These are phyloP conservation scores for Vipera latastei DNA, from an alignment of 2,797 vertebrate species.

Conservation along the genomic window DNA sequence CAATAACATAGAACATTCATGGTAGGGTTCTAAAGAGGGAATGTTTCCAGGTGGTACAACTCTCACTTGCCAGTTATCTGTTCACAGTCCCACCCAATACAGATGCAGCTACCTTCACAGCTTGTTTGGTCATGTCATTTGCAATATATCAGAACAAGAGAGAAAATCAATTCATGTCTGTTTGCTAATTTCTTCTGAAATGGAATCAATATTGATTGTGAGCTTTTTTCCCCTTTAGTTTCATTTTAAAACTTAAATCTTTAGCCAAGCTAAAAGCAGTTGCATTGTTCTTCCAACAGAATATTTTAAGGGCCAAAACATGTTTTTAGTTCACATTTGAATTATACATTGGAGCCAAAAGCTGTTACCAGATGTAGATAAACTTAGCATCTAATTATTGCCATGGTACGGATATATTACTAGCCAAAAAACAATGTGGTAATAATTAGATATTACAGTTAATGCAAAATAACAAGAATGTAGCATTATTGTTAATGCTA, in stretches of 20 bases:
- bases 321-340: slow-evolving; percentile 18
- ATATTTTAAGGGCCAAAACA: neutral
- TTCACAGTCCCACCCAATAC: neutral
- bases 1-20: neutral
- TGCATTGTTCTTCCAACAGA: neutral
- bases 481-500: slow-evolving; percentile 13
- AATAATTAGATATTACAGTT: neutral
- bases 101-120: neutral
- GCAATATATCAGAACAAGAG: slow-evolving; percentile 15
- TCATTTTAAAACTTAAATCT: neutral
- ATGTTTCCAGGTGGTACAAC: neutral
- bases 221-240: neutral
- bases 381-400: slow-evolving; percentile 1
- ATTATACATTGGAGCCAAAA: neutral
- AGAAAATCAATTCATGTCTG: neutral
- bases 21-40: neutral
- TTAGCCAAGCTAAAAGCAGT: neutral
- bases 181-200: slow-evolving; percentile 1
- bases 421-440: neutral
- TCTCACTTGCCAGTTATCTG: neutral
- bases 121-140: neutral
- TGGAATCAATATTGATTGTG: neutral
- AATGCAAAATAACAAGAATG: neutral
- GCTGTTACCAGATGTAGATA: neutral
- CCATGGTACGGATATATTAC: neutral